phyloP scores from a whole-genome alignment of 2,888 invertebrate genomes.

The Morpho achilles region DNA sequence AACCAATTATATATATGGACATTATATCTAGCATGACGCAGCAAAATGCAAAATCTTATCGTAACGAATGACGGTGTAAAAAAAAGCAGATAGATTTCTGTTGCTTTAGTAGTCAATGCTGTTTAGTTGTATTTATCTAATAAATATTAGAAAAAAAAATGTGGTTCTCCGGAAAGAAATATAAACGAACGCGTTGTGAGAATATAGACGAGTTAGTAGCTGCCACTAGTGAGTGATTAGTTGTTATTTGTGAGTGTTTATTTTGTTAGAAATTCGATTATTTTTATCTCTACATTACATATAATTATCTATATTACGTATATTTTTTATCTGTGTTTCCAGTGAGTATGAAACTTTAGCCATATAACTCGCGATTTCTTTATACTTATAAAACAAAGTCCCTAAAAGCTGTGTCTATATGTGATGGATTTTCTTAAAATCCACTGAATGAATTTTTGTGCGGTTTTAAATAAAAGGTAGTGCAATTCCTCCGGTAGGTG shows the following conservation, averaged over 20 bases:
- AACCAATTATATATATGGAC: neutral
- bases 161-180: conserved; percentile 60
- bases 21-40: conserved; percentile 16
- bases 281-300: no score
- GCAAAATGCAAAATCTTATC: conserved; percentile 25
- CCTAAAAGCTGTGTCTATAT: no score
- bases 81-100: conserved; percentile 17
- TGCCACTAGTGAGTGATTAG: conserved; percentile 47
- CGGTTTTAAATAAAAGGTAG: no score
- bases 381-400: no score
- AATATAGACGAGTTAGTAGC: conserved; percentile 51
- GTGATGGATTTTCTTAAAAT: no score
- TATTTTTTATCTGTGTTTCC: no score
- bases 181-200: conserved; percentile 45
- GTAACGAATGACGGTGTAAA: conserved; percentile 18
- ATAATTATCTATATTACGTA: no score
- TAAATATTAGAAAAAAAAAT: conserved; percentile 30
- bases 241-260: conserved; percentile 19
- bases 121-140: conserved; percentile 2
- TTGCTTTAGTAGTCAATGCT: conserved; percentile 13
- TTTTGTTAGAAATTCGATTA: conserved; percentile 4
- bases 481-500: no score
- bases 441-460: no score
- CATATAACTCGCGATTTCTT: no score
- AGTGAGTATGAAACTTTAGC: no score